Percentiles rank a stretch among this genome's conserved stretches.
phyloP scores from a whole-genome alignment of 2,797 vertebrate genomes.

The Betta splendens region DNA sequence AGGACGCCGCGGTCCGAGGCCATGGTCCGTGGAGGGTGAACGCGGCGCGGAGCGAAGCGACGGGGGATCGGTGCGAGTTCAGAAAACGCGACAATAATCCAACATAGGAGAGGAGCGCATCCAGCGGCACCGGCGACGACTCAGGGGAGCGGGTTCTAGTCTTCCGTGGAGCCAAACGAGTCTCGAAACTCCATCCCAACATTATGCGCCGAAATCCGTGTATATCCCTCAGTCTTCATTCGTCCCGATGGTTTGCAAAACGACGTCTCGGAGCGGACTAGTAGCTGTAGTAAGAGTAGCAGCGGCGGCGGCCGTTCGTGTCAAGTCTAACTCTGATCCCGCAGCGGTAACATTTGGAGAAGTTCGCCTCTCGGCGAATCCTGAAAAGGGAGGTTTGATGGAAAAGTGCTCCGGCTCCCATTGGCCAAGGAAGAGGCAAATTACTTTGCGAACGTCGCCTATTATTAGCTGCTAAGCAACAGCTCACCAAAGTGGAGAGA shows the following conservation, averaged over 20 bases:
- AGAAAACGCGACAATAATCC: conserved; percentile 79
- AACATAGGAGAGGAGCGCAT: conserved; percentile 79
- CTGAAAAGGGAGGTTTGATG: conserved; percentile 90
- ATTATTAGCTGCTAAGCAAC: conserved; percentile 97
- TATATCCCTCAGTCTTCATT: conserved; percentile 86
- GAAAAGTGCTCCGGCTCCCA: conserved; percentile 88
- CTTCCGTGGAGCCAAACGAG: conserved; percentile 83
- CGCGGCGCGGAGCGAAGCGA: conserved; percentile 62
- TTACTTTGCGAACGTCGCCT: conserved; percentile 94
- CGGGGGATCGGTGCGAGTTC: conserved; percentile 69
- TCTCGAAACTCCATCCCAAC: conserved; percentile 88
- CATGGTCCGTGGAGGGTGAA: conserved; percentile 83
- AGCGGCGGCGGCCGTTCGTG: conserved; percentile 66
- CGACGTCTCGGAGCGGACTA: conserved; percentile 70
- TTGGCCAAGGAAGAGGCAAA: conserved; percentile 94
- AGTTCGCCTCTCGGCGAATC: conserved; percentile 82
- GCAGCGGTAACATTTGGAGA: conserved; percentile 87
- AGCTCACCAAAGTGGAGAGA: conserved; percentile 91
- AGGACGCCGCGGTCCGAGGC: conserved; percentile 85
- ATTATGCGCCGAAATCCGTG: conserved; percentile 88
- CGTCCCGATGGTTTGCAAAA: conserved; percentile 77
- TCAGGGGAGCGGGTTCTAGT: conserved; percentile 71
- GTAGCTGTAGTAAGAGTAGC: conserved; percentile 51
- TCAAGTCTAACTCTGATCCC: conserved; percentile 82
- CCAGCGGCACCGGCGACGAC: conserved; percentile 74